Evolutionary conservation across 2,797 vertebrate genomes (phyloP).

Genomic region (Simalia tracyae): DNA sequence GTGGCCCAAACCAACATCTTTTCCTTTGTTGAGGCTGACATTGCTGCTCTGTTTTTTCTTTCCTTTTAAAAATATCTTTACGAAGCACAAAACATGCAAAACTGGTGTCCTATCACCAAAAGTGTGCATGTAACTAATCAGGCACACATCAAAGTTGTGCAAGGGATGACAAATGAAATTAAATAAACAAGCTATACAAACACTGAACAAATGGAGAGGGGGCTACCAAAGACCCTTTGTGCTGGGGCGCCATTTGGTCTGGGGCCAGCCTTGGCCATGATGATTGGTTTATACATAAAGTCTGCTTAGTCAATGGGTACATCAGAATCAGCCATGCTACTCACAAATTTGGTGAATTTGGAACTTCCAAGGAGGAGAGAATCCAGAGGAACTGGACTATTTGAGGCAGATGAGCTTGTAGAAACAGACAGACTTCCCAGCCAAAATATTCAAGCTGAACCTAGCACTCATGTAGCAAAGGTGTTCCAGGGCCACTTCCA

Average conservation of each 20-base stretch:
- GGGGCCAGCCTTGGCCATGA: not conserved
- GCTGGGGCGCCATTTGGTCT: not conserved
- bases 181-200: not conserved
- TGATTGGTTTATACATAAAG: not conserved
- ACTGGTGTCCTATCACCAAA: not conserved
- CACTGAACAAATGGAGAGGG: not conserved
- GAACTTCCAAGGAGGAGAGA: not conserved
- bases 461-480: not conserved
- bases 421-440: not conserved
- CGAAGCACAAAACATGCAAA: not conserved
- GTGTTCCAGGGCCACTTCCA: not conserved
- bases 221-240: not conserved
- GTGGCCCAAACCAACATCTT: not conserved
- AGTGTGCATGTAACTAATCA: not conserved
- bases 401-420: not conserved
- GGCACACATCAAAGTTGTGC: not conserved
- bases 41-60: not conserved
- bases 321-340: not conserved
- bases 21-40: not conserved
- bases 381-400: not conserved
- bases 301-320: not conserved
- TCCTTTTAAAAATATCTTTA: not conserved
- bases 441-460: not conserved
- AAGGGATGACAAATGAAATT: not conserved
- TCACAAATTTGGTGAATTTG: not conserved